phyloP scores from a whole-genome alignment of 2,113 vertebrate species.

The Corvus cornix region DNA sequence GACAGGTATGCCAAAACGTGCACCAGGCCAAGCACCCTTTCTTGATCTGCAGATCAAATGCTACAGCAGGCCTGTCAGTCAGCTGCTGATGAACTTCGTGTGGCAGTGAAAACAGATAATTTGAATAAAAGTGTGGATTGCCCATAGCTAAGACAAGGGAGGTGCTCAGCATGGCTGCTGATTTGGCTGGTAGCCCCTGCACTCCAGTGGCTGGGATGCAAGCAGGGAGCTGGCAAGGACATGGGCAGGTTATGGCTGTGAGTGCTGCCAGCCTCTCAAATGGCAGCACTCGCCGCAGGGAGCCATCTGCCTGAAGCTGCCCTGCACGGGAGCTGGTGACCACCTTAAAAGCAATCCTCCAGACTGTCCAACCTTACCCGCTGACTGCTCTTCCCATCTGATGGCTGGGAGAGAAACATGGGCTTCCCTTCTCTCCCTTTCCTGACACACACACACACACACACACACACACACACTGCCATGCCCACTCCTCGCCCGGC shows the following conservation, averaged over 20 bases:
- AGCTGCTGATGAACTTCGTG: neutral
- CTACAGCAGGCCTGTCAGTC: neutral
- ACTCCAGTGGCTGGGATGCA: neutral
- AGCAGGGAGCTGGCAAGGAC: neutral
- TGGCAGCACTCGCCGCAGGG: accelerated
- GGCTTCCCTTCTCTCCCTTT: neutral
- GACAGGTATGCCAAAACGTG: neutral
- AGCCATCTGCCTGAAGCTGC: neutral
- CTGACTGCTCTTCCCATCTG: neutral
- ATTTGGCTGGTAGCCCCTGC: neutral
- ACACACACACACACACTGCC: accelerated
- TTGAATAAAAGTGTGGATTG: neutral
- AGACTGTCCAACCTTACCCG: accelerated
- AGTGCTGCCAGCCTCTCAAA: neutral
- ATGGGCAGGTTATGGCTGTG: accelerated
- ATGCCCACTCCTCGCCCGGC: accelerated
- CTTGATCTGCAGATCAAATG: neutral
- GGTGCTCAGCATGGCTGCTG: neutral
- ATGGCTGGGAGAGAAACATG: neutral
- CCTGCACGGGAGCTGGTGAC: accelerated
- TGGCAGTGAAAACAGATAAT: neutral
- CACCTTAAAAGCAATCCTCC: neutral
- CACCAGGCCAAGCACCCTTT: neutral
- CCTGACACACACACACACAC: neutral
- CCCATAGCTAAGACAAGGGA: neutral